Base-by-base conservation (phyloP, 2,888 invertebrate species). In the Cosmia pyralina region DNA sequence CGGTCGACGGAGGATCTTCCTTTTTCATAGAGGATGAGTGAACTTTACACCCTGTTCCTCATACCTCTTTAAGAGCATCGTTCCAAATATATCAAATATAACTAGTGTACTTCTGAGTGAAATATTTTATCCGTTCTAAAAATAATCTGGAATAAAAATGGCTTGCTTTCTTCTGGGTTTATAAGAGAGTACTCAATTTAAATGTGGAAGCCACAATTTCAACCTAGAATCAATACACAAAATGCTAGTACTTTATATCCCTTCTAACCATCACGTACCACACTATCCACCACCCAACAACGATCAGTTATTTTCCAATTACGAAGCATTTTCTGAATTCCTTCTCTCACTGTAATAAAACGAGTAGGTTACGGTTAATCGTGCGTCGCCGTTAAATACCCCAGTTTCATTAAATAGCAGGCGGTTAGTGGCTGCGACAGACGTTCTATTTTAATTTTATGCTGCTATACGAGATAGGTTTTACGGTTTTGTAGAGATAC, bases 391-490 rank as follows among this genome's bases (percentile, higher is more conserved):
- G 53, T 83, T 73, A 77, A 84, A 80, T 69, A 75, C 70, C 64
- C 46, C 22, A 38, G 69, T 75, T 84, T 84, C 81, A 85, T 85
- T 81, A 84, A 81, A 65, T 58, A 74, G 19, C 68, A 19, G 22
- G 67, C 44, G 66, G 77, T 71, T 73, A 52, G 66, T 19, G 44
- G 55, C 55, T 48, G 53, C 52, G 74, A 69, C 63, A 55, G 53
- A 50, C 10, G 17, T 28, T 52, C 58, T 34, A 46, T 81, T 70
- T 80, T 68, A 62, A 72, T 72, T 78, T n/a, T 34, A 65, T 58
- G 6, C 38, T 50, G 48, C 4, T 34, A 13, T n/a, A 15, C 15
- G 53, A 22, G 41, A 41, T 41, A 41, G 53, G 15, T 52, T 57
- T 22, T 48, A 13, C 2, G 15, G 50, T 59, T 60, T 38, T 38